Conservation (phyloP, 2,888 invertebrate genomes). For the Sylvicola cinctus region DNA sequence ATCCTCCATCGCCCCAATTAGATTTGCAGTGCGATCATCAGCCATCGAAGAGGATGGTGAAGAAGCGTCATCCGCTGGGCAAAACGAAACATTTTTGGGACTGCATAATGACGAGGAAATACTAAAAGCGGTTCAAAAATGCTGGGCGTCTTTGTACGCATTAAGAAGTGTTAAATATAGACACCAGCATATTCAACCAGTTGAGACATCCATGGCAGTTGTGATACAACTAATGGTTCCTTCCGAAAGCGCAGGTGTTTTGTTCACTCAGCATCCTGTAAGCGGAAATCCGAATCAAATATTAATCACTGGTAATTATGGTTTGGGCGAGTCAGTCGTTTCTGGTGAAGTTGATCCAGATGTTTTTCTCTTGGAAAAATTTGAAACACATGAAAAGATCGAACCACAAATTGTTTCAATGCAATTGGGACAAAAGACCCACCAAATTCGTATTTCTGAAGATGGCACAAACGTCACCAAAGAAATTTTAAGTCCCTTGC, state of each 20-base stretch:
- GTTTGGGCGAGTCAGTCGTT: conserved; percentile 70
- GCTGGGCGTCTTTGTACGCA: conserved; percentile 69
- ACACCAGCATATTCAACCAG: conserved; percentile 49
- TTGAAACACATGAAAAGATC: too few species aligned
- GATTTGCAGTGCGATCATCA: conserved; percentile 45
- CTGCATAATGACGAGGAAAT: conserved; percentile 32
- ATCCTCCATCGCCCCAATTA: conserved; percentile 15
- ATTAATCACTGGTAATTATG: conserved; percentile 59
- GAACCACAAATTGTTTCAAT: conserved; percentile 25
- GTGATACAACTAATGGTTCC: conserved; percentile 59
- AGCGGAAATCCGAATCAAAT: conserved; percentile 45
- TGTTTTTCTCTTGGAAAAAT: conserved; percentile 35
- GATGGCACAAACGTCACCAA: conserved; percentile 21
- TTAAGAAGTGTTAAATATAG: conserved; percentile 59
- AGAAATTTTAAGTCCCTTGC: conserved; percentile 16
- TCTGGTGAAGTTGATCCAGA: conserved; percentile 62
- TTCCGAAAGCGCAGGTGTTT: conserved; percentile 51
- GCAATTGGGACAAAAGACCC: conserved; percentile 32
- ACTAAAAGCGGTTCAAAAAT: conserved; percentile 36
- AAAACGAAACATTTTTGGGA: conserved; percentile 60
- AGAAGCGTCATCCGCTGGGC: conserved; percentile 64
- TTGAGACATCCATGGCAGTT: conserved; percentile 51
- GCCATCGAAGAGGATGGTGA: conserved; percentile 64
- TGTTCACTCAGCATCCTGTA: conserved; percentile 63
- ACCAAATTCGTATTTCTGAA: conserved; percentile 27